These are phyloP conservation scores for Dermochelys coriacea DNA, from an alignment of 2,797 vertebrate species.

Conservation along the genomic window DNA sequence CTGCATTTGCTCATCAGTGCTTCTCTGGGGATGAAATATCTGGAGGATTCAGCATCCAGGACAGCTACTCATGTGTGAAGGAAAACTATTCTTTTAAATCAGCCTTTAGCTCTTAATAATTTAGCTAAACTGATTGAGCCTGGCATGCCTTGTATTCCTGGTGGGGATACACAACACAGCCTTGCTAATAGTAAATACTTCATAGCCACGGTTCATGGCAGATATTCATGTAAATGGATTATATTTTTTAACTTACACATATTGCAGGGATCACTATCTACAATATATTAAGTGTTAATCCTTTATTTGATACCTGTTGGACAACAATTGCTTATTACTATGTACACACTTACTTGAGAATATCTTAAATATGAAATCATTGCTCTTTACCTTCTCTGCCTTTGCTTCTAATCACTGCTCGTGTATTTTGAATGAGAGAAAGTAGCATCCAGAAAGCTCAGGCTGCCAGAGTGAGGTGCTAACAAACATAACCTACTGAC, in stretches of 20 bases:
- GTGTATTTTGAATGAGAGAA: not conserved
- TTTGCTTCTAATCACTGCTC: not conserved
- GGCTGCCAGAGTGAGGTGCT: not conserved
- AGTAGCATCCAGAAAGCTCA: not conserved
- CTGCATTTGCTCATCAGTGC: not conserved
- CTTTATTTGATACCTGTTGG: not conserved
- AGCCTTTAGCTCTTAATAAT: not conserved
- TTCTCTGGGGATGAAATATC: not conserved
- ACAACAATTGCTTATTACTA: not conserved
- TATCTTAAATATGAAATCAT: not conserved
- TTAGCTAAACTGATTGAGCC: not conserved
- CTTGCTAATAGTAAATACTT: not conserved
- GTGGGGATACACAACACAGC: rapidly evolving
- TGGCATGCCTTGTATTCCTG: not conserved
- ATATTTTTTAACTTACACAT: not conserved
- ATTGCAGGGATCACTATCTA: not conserved
- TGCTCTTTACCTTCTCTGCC: not conserved
- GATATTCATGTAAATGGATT: not conserved
- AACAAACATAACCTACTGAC: not conserved
- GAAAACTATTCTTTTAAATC: not conserved
- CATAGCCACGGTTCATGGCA: not conserved
- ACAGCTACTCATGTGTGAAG: not conserved
- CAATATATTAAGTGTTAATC: not conserved
- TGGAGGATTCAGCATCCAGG: not conserved
- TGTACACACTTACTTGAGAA: not conserved